Conservation (phyloP, 2,888 invertebrate species). For the Agrochola lychnidis region DNA sequence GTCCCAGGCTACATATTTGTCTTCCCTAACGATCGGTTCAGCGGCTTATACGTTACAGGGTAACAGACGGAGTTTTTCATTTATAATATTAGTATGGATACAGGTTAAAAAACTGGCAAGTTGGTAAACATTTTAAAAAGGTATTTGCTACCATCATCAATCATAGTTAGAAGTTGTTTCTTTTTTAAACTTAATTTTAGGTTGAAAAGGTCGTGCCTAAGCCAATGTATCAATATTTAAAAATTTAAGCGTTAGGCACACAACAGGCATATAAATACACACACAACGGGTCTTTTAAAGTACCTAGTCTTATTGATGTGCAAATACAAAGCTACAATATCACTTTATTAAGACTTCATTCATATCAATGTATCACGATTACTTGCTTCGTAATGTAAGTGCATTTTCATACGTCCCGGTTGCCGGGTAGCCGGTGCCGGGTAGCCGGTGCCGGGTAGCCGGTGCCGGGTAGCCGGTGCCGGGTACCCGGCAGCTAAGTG, state of each 20-base stretch:
- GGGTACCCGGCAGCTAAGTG: too few species aligned
- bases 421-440: too few species aligned
- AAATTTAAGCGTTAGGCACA: not conserved
- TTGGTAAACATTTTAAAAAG: not conserved
- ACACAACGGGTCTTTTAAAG: not conserved
- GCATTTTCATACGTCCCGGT: too few species aligned
- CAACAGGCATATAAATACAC: not conserved
- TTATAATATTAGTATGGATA: not conserved
- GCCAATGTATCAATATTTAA: slow-evolving; percentile 12
- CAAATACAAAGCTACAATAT: not conserved
- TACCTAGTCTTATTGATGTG: not conserved
- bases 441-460: too few species aligned
- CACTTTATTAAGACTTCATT: not conserved
- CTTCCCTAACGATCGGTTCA: too few species aligned
- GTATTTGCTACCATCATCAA: not conserved
- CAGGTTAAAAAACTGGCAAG: not conserved
- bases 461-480: too few species aligned
- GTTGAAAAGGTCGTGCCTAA: not conserved
- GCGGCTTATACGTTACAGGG: too few species aligned
- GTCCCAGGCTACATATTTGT: not conserved
- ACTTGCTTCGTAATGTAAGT: too few species aligned
- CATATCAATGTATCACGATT: too few species aligned
- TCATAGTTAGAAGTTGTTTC: not conserved
- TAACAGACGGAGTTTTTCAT: too few species aligned
- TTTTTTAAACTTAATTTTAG: not conserved